These are phyloP conservation scores for Chalcis sispes DNA, from an alignment of 2,888 invertebrate species.

Conservation along the genomic window DNA sequence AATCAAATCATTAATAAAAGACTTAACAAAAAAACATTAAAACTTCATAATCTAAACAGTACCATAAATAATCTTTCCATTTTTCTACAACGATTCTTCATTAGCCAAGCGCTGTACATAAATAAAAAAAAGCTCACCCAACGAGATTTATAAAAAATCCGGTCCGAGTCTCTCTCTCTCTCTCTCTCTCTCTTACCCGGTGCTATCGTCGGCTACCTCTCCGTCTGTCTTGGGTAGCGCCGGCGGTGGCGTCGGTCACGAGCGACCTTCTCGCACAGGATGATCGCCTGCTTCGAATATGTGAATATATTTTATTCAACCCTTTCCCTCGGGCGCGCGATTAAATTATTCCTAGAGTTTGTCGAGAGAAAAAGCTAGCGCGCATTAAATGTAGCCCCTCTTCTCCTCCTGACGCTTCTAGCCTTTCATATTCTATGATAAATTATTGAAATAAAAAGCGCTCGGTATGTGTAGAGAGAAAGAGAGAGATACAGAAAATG, in stretches of 20 bases:
- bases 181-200: neutral
- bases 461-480: no score
- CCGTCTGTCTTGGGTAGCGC: neutral
- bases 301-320: constrained; percentile 77
- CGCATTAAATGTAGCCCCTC: no score
- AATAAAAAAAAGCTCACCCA: neutral
- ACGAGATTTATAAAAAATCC: no score
- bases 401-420: no score
- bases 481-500: no score
- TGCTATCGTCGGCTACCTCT: neutral
- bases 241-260: constrained; percentile 23
- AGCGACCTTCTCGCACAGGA: constrained; percentile 66
- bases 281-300: constrained; percentile 74
- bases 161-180: constrained; percentile 36
- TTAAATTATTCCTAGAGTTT: constrained; percentile 71
- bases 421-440: no score
- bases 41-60: neutral
- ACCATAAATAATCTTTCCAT: no score
- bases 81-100: no score
- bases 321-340: constrained; percentile 72
- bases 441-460: no score
- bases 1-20: no score
- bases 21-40: neutral
- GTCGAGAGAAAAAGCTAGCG: neutral
- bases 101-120: neutral